phyloP scores from a whole-genome alignment of 2,797 vertebrate genomes.

The Cuculus canorus region DNA sequence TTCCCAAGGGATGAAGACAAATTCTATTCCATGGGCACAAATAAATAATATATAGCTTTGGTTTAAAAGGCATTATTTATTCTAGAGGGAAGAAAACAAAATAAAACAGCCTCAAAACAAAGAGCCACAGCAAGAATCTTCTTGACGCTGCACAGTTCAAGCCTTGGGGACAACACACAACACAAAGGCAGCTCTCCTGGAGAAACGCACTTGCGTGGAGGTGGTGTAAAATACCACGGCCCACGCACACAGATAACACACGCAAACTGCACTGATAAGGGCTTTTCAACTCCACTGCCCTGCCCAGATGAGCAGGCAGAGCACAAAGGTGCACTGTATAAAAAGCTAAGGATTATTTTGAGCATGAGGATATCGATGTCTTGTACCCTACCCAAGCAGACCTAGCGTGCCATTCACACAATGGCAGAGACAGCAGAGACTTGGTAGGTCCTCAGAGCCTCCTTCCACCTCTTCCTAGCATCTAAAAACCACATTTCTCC shows the following conservation, averaged over 20 bases:
- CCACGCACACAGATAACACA: rapidly evolving
- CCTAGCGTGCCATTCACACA: neutral
- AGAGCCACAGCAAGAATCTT: neutral
- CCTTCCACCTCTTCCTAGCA: neutral
- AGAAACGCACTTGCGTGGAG: rapidly evolving
- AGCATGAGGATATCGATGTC: neutral
- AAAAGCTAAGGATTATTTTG: rapidly evolving
- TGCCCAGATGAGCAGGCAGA: neutral
- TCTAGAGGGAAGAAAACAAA: no score
- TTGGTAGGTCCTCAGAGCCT: neutral
- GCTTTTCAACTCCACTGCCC: neutral
- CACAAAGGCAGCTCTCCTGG: neutral
- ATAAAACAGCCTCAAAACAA: neutral
- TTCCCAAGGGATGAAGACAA: neutral
- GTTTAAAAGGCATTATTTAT: neutral
- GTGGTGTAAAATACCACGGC: neutral
- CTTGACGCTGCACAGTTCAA: neutral
- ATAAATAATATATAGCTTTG: neutral
- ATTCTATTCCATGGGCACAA: neutral
- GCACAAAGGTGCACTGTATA: neutral
- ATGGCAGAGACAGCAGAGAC: neutral
- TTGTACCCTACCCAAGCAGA: neutral
- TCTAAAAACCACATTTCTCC: rapidly evolving
- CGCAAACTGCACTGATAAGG: rapidly evolving
- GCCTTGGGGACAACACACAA: neutral